A percentile compares a stretch with the other conserved stretches of the same genome.
phyloP scores from a whole-genome alignment of 2,888 invertebrate species.

The Sceliomorpha sp. region DNA sequence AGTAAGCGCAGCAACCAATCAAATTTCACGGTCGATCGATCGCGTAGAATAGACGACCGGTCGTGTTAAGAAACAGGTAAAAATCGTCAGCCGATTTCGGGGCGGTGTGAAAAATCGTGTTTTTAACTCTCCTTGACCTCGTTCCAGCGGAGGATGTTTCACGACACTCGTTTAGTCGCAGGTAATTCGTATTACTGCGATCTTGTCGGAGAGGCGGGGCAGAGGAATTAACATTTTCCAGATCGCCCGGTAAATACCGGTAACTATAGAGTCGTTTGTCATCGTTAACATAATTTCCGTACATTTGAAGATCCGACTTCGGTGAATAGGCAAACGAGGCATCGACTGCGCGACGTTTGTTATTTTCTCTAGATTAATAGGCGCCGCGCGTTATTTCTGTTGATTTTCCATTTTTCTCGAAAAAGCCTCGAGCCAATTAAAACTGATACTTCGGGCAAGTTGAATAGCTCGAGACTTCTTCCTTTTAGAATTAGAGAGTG shows the following conservation, averaged over 20 bases:
- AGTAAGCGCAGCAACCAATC: conserved; percentile 58
- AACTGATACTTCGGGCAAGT: neutral
- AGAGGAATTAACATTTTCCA: conserved; percentile 20
- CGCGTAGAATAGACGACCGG: conserved; percentile 48
- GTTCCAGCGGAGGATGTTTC: conserved; percentile 4
- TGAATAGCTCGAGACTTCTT: conserved; percentile 14
- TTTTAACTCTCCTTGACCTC: conserved; percentile 20
- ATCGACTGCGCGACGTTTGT: too few species aligned
- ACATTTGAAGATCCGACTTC: neutral
- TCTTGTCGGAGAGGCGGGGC: conserved; percentile 19
- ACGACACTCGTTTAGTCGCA: conserved; percentile 30
- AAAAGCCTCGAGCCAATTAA: conserved; percentile 21
- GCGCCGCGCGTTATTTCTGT: neutral
- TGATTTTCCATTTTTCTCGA: neutral
- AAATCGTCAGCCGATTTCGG: conserved; percentile 26
- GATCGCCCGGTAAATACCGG: neutral
- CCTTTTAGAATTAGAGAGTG: conserved; percentile 29
- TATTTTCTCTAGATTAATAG: too few species aligned
- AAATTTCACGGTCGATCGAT: conserved; percentile 53
- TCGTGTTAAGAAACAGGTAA: conserved; percentile 45
- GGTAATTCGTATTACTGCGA: conserved; percentile 28
- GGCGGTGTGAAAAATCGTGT: conserved; percentile 26
- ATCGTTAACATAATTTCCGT: conserved; percentile 22
- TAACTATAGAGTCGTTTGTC: too few species aligned
- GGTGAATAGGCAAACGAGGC: neutral